A percentile compares a stretch with the other conserved stretches of the same genome.
Conservation (phyloP, 2,888 invertebrate genomes). For the Patella depressa region DNA sequence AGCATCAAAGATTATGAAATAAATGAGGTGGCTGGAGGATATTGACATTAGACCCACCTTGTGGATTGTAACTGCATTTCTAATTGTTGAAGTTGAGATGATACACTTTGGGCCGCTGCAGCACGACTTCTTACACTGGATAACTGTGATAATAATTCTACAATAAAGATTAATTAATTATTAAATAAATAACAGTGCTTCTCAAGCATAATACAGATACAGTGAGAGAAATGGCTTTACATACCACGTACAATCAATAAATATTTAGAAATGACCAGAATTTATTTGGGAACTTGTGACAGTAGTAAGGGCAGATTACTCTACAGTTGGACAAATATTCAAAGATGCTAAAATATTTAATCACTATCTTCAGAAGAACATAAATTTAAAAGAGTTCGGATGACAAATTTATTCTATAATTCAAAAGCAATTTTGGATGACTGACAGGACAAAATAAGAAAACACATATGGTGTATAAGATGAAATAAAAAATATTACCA, state of each 20-base stretch:
- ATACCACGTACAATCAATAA: too few relatives aligned
- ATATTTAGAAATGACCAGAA: too few relatives aligned
- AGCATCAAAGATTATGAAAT: too few relatives aligned
- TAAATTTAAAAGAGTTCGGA: neutral
- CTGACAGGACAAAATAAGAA: too few relatives aligned
- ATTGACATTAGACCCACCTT: slow-evolving; percentile 74
- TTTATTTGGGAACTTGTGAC: too few relatives aligned
- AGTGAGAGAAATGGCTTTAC: too few relatives aligned
- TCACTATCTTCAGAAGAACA: neutral
- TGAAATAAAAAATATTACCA: slow-evolving; percentile 46
- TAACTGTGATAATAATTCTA: slow-evolving; percentile 91
- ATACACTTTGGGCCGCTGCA: slow-evolving; percentile 68
- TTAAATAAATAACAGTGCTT: too few relatives aligned
- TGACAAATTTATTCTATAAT: neutral
- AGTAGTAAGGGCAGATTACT: too few relatives aligned
- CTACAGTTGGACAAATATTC: too few relatives aligned
- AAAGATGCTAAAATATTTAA: too few relatives aligned
- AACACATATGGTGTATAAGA: neutral
- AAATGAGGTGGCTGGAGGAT: neutral
- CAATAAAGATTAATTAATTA: slow-evolving; percentile 19
- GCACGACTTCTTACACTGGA: slow-evolving; percentile 87
- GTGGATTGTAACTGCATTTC: slow-evolving; percentile 93
- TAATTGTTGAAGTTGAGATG: slow-evolving; percentile 82
- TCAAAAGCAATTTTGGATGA: neutral
- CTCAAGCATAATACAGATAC: too few relatives aligned